A percentile compares a stretch with the other conserved stretches of the same genome.
Evolutionary conservation across 2,113 vertebrate genomes (phyloP).

Genomic region (Centropus bengalensis): DNA sequence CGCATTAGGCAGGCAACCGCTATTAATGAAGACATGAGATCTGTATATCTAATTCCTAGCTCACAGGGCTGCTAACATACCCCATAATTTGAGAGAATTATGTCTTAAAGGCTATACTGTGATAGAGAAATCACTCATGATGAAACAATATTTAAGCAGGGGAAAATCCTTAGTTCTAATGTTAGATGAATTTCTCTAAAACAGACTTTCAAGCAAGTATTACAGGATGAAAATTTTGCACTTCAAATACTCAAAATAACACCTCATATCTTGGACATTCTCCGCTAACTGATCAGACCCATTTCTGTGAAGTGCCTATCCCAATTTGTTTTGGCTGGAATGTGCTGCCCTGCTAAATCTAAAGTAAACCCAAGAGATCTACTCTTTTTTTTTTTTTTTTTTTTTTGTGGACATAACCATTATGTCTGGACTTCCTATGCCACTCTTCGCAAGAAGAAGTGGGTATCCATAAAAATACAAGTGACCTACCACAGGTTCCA

Average conservation of each 20-base stretch:
- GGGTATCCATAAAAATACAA: slow-evolving; percentile 23
- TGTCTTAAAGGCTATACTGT: slow-evolving; percentile 30
- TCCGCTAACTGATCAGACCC: not conserved
- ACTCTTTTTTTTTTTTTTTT: not conserved
- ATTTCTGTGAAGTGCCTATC: slow-evolving; percentile 18
- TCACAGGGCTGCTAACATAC: slow-evolving; percentile 21
- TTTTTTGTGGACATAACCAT: not conserved
- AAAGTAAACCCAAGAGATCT: not conserved
- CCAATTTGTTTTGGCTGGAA: slow-evolving; percentile 21
- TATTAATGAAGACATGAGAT: slow-evolving; percentile 59
- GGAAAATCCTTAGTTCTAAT: slow-evolving; percentile 30
- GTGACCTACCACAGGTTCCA: not conserved
- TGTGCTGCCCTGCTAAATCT: not conserved
- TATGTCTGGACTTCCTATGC: not conserved
- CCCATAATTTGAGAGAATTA: slow-evolving; percentile 64
- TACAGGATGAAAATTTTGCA: slow-evolving; percentile 43
- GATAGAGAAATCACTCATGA: slow-evolving; percentile 32
- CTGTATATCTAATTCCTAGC: slow-evolving; percentile 48
- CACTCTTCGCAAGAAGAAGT: slow-evolving; percentile 9
- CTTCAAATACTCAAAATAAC: slow-evolving; percentile 13
- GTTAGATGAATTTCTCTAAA: slow-evolving; percentile 38
- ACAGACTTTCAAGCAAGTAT: not conserved
- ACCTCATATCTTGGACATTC: not conserved
- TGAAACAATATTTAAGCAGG: slow-evolving; percentile 43
- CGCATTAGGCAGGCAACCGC: slow-evolving; percentile 53